A percentile compares a stretch with the other conserved stretches of the same genome.
Conservation (phyloP, 2,797 vertebrate genomes). For the Esox lucius region DNA sequence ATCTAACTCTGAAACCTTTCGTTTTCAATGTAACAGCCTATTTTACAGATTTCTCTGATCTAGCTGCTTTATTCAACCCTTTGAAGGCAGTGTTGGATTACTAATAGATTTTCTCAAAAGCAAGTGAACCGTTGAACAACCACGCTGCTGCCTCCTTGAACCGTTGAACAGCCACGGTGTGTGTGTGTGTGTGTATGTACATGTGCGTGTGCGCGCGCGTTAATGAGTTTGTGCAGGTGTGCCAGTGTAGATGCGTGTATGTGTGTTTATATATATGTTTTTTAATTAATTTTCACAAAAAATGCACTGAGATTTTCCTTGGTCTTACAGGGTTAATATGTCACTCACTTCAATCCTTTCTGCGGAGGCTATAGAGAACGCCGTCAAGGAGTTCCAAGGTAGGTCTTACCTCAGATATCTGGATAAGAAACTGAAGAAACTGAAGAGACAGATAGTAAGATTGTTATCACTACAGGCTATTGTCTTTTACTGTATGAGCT, state of each 20-base stretch:
- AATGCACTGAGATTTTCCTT: constrained; percentile 41
- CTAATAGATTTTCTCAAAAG: neutral
- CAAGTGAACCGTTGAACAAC: neutral
- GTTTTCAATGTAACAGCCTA: neutral
- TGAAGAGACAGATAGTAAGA: neutral
- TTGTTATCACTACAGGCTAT: no score
- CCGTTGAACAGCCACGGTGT: neutral
- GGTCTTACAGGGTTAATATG: constrained; percentile 82
- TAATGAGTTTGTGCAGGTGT: neutral
- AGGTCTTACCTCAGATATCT: constrained; percentile 30
- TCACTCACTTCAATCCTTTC: constrained; percentile 90
- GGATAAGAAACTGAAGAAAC: neutral
- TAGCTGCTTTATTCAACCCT: neutral
- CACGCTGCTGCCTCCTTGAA: neutral
- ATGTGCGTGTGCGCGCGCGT: neutral
- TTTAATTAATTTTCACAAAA: neutral
- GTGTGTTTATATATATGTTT: constrained; percentile 5
- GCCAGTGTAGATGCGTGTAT: neutral
- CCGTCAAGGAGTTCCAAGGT: constrained; percentile 96
- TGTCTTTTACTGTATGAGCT: no score
- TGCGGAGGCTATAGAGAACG: constrained; percentile 90
- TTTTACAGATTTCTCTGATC: neutral
- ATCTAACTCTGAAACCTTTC: no score
- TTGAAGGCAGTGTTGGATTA: neutral
- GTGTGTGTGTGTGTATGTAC: neutral